Conservation (phyloP, 2,113 vertebrate genomes). For the Machaerirhynchus nigripectus region DNA sequence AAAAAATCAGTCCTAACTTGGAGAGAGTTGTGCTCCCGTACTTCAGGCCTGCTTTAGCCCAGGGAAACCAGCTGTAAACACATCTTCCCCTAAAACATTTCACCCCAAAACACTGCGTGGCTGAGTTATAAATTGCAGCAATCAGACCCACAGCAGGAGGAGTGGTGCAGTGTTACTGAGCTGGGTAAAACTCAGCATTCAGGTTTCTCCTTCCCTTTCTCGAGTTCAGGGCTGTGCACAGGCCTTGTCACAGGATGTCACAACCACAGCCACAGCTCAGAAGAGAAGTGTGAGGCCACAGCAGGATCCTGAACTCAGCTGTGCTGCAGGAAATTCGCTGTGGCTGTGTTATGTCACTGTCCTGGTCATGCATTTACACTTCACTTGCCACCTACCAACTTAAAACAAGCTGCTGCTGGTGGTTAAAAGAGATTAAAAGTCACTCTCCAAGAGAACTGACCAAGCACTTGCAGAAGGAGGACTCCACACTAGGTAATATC, state of each 20-base stretch:
- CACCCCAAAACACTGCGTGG: not conserved
- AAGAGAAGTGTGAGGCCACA: not conserved
- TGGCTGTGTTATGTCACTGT: not conserved
- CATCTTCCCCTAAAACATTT: not conserved
- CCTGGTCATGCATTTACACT: not conserved
- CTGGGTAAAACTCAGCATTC: not conserved
- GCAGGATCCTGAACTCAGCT: not conserved
- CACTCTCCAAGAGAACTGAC: not conserved
- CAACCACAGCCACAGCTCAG: not conserved
- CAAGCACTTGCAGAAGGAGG: not conserved
- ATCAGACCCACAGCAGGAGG: not conserved
- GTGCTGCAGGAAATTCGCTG: not conserved
- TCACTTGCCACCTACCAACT: not conserved
- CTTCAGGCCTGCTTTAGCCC: not conserved
- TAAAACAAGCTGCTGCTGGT: fast-evolving
- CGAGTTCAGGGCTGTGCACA: not conserved
- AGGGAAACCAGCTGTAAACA: not conserved
- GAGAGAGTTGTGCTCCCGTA: not conserved
- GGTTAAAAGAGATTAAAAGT: not conserved
- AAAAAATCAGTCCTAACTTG: not conserved
- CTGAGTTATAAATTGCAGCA: fast-evolving
- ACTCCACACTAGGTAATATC: not conserved
- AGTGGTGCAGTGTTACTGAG: fast-evolving
- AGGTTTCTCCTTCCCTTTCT: not conserved
- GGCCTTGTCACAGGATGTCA: not conserved